Evolutionary conservation across 2,797 vertebrate genomes (phyloP).

Genomic region (Sciaenops ocellatus): DNA sequence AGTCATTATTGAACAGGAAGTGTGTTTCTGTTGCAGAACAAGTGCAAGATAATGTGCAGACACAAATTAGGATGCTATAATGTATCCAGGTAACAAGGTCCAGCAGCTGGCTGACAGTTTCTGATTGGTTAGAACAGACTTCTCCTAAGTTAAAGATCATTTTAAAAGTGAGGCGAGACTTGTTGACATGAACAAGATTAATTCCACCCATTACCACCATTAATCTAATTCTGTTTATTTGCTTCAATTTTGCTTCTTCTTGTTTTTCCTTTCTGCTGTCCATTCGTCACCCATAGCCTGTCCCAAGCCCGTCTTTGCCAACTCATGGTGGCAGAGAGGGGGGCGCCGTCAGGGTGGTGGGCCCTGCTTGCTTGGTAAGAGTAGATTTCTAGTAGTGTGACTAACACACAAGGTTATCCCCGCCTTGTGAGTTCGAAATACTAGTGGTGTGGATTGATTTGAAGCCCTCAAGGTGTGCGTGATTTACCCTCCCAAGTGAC

Average conservation of each 20-base stretch:
- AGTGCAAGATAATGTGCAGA: neutral
- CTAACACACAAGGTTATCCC: slow-evolving; percentile 19
- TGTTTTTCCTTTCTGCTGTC: slow-evolving; percentile 58
- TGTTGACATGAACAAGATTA: neutral
- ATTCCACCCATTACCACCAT: neutral
- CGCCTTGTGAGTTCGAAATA: slow-evolving; percentile 35
- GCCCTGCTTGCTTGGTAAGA: slow-evolving; percentile 85
- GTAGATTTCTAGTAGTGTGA: slow-evolving; percentile 32
- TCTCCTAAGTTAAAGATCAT: slow-evolving; percentile 3
- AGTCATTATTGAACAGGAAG: neutral
- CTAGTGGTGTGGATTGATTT: slow-evolving; percentile 42
- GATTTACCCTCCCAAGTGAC: slow-evolving; percentile 43
- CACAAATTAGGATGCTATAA: neutral
- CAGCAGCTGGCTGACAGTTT: neutral
- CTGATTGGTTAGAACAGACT: neutral
- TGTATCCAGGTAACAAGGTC: neutral
- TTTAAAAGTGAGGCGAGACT: slow-evolving; percentile 9
- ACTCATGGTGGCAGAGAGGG: slow-evolving; percentile 81
- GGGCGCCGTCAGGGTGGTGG: slow-evolving; percentile 80
- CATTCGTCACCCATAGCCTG: slow-evolving; percentile 79
- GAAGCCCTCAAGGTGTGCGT: slow-evolving; percentile 36
- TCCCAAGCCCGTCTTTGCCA: slow-evolving; percentile 81
- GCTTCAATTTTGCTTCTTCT: slow-evolving; percentile 44
- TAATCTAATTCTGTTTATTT: slow-evolving; percentile 29
- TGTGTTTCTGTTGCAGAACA: neutral